phyloP scores from a whole-genome alignment of 2,113 vertebrate genomes.

The Oreocharis arfaki region DNA sequence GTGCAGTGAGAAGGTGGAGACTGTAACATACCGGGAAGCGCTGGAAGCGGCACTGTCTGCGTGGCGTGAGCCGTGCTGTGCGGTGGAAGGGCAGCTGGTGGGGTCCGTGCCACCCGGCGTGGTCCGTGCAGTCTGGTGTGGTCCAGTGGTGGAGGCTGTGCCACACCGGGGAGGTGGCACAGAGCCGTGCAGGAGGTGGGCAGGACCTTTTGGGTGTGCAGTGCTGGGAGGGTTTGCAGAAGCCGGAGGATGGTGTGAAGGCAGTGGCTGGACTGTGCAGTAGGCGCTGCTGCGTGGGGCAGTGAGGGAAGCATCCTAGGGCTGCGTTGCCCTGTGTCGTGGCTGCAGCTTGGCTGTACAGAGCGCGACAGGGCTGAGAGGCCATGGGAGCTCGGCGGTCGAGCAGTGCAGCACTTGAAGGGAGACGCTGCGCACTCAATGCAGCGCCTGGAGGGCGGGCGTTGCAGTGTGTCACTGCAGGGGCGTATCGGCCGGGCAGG shows the following conservation, averaged over 20 bases:
- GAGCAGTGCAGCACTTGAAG: not conserved
- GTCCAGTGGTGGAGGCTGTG: not conserved
- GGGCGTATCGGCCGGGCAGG: not conserved
- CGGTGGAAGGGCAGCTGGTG: not conserved
- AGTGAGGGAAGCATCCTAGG: not conserved
- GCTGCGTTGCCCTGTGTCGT: not conserved
- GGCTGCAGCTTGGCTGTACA: not conserved
- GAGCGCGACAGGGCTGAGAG: not conserved
- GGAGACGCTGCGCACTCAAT: not conserved
- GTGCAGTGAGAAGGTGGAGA: not conserved
- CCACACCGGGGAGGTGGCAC: no score
- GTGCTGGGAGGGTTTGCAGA: not conserved
- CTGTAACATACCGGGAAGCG: fast-evolving
- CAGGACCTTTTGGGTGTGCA: not conserved
- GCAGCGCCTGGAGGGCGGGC: not conserved
- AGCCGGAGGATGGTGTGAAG: not conserved
- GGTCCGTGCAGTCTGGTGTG: not conserved
- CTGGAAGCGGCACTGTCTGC: not conserved
- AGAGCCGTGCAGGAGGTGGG: not conserved
- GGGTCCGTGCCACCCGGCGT: fast-evolving
- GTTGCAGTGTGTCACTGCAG: not conserved
- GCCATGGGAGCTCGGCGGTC: not conserved
- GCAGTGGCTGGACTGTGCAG: not conserved
- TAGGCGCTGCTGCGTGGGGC: not conserved
- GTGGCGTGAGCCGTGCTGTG: not conserved